Evolutionary conservation across 2,888 invertebrate genomes (phyloP).

Genomic region (Drosophila lacicola): DNA sequence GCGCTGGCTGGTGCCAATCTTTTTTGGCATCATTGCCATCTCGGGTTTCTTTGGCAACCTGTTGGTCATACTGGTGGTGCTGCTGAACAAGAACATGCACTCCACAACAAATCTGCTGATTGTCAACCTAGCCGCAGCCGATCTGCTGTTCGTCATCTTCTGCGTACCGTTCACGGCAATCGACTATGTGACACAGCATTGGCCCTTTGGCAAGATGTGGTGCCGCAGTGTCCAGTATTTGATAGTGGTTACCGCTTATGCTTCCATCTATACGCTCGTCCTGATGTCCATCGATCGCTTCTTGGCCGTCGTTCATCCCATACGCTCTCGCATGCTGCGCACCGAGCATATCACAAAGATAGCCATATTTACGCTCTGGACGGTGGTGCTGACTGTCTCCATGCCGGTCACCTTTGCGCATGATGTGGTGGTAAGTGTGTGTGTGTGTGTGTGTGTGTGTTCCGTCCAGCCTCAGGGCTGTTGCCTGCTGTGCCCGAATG

Average conservation of each 20-base stretch:
- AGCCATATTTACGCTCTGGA: conserved; percentile 92
- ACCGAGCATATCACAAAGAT: conserved; percentile 92
- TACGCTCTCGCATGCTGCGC: conserved; percentile 92
- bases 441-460: neutral
- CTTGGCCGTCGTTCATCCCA: conserved; percentile 96
- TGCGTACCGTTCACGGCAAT: conserved; percentile 97
- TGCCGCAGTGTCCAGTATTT: conserved; percentile 96
- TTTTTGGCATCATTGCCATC: conserved; percentile 93
- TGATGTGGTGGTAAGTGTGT: conserved; percentile 87
- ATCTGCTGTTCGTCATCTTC: conserved; percentile 95
- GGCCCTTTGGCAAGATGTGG: conserved; percentile 96
- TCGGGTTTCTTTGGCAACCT: conserved; percentile 95
- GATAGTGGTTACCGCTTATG: conserved; percentile 95
- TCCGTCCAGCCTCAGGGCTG: conserved; percentile 6
- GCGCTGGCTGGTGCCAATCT: conserved; percentile 89
- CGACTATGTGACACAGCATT: conserved; percentile 92
- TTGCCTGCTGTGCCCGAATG: conserved; percentile 70
- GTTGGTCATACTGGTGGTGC: conserved; percentile 94
- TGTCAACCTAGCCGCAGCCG: conserved; percentile 94
- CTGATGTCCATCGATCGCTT: conserved; percentile 96
- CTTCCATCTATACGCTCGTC: conserved; percentile 96
- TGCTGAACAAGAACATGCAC: conserved; percentile 95
- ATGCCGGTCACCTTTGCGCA: conserved; percentile 91
- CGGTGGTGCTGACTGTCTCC: conserved; percentile 90
- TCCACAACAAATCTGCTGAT: conserved; percentile 97